These are phyloP conservation scores for Hypsibius dujardini DNA, from an alignment of 1,140 invertebrate species.

Conservation along the genomic window DNA sequence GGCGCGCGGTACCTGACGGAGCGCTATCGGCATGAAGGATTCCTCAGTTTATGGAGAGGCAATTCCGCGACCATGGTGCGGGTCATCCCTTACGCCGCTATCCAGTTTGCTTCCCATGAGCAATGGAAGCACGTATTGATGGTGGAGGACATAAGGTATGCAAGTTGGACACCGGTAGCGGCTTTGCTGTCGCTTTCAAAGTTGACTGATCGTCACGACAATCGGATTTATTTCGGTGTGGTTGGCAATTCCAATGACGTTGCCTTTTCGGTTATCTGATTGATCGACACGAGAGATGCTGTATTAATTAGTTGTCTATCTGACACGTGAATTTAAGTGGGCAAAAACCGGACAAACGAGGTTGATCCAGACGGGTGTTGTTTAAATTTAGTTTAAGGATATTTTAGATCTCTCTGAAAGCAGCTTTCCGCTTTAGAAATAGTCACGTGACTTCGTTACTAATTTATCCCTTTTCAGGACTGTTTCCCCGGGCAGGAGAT, in stretches of 20 bases:
- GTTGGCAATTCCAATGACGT: too few species aligned
- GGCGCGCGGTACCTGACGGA: conserved; percentile 55
- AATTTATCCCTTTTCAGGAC: conserved; percentile 23
- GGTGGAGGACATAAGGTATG: conserved; percentile 44
- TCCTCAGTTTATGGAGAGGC: conserved; percentile 73
- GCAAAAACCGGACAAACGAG: too few species aligned
- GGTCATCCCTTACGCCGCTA: conserved; percentile 86
- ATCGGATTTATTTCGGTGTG: too few species aligned
- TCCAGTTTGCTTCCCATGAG: conserved; percentile 91
- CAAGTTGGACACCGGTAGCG: conserved; percentile 29
- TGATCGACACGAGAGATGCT: too few species aligned
- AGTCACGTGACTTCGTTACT: background rate
- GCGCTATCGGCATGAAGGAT: conserved; percentile 43
- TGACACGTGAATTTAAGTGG: too few species aligned
- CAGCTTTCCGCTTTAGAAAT: too few species aligned
- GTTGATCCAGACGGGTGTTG: too few species aligned
- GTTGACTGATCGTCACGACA: background rate
- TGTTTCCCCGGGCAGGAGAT: conserved; percentile 36
- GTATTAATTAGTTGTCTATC: too few species aligned
- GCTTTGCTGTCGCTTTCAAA: background rate
- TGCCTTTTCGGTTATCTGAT: too few species aligned
- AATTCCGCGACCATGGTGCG: conserved; percentile 94
- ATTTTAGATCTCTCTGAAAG: too few species aligned
- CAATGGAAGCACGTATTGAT: conserved; percentile 71
- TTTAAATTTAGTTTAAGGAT: too few species aligned